Evolutionary conservation across 2,797 vertebrate genomes (phyloP).

Genomic region (Florisuga fusca): DNA sequence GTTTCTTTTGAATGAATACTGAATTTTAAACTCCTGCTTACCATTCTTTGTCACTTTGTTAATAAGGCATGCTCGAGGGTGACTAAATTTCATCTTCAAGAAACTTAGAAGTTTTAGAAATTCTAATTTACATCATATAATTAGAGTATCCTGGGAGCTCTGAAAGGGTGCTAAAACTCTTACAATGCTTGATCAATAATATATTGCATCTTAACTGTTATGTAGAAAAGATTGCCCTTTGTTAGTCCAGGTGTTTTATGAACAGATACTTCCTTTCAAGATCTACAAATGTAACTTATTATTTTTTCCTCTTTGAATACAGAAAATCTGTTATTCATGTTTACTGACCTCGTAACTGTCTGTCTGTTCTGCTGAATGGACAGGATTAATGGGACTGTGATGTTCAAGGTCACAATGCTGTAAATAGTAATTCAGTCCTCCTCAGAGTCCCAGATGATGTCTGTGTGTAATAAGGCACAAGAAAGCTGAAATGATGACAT

Average conservation of each 20-base stretch:
- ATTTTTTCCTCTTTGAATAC: neutral
- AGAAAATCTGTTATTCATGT: constrained; percentile 21
- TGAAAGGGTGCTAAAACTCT: constrained; percentile 15
- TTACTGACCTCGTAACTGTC: constrained; percentile 20
- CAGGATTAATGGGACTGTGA: constrained; percentile 22
- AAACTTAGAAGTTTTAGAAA: constrained; percentile 33
- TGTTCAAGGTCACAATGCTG: constrained; percentile 69
- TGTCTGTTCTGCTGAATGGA: constrained; percentile 8
- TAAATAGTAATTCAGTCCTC: constrained; percentile 59
- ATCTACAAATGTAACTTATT: neutral
- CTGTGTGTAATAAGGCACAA: constrained; percentile 68
- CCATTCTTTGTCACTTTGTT: constrained; percentile 53
- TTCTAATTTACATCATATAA: constrained; percentile 38
- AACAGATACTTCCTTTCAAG: constrained; percentile 10
- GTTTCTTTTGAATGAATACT: constrained; percentile 51
- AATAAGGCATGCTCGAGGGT: constrained; percentile 36
- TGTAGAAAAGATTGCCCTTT: neutral
- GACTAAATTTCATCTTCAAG: constrained; percentile 43
- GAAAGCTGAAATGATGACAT: constrained; percentile 59
- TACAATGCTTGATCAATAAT: constrained; percentile 49
- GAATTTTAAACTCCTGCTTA: constrained; percentile 54
- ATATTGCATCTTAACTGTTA: neutral
- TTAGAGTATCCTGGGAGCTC: neutral
- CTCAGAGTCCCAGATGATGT: constrained; percentile 36
- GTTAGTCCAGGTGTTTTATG: constrained; percentile 15